A percentile compares a stretch with the other conserved stretches of the same genome.
These are phyloP conservation scores for Ceyx margarethae DNA, from an alignment of 2,113 vertebrate species.

Conservation along the genomic window DNA sequence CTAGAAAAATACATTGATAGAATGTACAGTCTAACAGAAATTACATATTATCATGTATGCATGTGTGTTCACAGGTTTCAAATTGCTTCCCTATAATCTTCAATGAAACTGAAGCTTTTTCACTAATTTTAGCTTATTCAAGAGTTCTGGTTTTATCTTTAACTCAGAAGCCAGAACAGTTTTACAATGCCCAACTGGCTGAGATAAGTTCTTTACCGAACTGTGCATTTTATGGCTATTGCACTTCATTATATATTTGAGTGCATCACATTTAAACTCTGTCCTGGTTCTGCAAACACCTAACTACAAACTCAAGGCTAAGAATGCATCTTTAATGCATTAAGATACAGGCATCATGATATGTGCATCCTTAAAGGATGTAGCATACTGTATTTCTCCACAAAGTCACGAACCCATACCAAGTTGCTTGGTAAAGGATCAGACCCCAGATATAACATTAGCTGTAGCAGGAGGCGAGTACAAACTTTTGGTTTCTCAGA, in stretches of 20 bases:
- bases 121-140: neutral
- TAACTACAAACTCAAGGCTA: neutral
- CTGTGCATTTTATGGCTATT: neutral
- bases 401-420: neutral
- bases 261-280: neutral
- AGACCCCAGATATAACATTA: rapidly evolving
- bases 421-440: neutral
- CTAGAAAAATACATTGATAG: neutral
- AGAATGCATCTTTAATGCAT: neutral
- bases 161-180: neutral
- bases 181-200: neutral
- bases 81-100: neutral
- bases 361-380: neutral
- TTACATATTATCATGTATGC: too few species aligned
- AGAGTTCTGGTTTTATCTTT: neutral
- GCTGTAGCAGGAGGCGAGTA: neutral
- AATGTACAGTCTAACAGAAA: neutral
- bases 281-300: neutral
- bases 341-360: neutral
- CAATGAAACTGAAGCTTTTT: neutral
- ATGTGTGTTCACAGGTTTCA: neutral
- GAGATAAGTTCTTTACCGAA: neutral
- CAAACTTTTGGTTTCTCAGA: neutral
- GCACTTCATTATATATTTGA: neutral
- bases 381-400: neutral